These are phyloP conservation scores for Patiria miniata DNA, from an alignment of 35 echinoderm and acorn worm genomes.

Conservation along the genomic window DNA sequence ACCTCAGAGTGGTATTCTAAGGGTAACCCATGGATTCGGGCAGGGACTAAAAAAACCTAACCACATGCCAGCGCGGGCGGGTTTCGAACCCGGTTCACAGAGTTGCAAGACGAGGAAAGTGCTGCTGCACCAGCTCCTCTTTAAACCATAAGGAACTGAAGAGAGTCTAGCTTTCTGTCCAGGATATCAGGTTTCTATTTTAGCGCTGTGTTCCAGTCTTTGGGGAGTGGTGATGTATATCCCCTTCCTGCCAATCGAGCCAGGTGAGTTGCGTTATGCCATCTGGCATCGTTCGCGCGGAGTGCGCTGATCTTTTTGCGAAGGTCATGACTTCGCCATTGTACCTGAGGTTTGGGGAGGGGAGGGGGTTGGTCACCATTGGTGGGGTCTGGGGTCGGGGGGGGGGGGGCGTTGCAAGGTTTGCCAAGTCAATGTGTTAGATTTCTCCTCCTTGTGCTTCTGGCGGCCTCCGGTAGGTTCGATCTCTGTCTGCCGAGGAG, in stretches of 20 bases:
- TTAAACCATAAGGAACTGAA: not conserved
- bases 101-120: too few relatives aligned
- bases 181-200: slow-evolving; percentile 34
- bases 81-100: too few relatives aligned
- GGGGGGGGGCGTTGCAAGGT: not conserved
- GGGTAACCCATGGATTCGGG: too few relatives aligned
- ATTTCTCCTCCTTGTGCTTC: too few relatives aligned
- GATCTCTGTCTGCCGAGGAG: too few relatives aligned
- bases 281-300: not conserved
- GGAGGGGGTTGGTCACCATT: not conserved
- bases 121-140: too few relatives aligned
- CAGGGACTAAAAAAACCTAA: too few relatives aligned
- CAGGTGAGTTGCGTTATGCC: not conserved
- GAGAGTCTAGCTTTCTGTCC: not conserved
- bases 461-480: too few relatives aligned
- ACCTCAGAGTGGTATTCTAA: too few relatives aligned
- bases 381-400: not conserved
- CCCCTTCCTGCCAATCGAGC: not conserved
- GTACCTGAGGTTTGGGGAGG: not conserved
- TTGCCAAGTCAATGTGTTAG: not conserved
- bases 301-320: not conserved
- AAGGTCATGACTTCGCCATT: not conserved
- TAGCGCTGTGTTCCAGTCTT: not conserved
- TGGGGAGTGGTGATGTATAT: slow-evolving; percentile 18
- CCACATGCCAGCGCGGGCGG: too few relatives aligned